Evolutionary conservation across 2,888 invertebrate species (phyloP), one percentile per base, ranked within the genome.

Genomic region (Meiosimyza platycephala): DNA sequence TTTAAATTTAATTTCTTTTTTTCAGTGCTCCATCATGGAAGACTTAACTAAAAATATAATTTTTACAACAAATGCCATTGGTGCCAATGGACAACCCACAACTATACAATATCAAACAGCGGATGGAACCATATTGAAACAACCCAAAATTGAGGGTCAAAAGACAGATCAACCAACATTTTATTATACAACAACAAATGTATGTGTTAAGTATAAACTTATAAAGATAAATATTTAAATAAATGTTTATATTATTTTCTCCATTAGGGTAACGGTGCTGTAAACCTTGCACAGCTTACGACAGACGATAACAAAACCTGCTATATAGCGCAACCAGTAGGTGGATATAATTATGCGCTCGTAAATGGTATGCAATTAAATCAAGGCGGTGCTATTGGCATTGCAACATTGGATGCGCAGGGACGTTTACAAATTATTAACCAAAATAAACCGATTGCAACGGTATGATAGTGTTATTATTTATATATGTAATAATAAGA

Each of bases 331-430:
- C 93, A 93, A 81, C 93, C 93, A 6, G 91, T 93, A 80, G 91
- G 92, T 67, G 91, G 92, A 64, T 87, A 87, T 71, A 95, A 95
- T 84, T 95, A 95, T 89, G 94, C 95, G 4, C 88, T 95, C 78
- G 91, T 93, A 65, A 95, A 95, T 87, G 95, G 95, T 86, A 95
- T 95, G 93, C 93, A 94, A 80, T 89, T 95, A 74, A 85, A 85
- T 74, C 90, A 90, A 71, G 91, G 91, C 82, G 90, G 91, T 13
- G 85, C 87, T 9, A 84, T 87, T 13, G 87, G 87, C 16, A 86
- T 87, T 40, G 87, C 87, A 50, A 87, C 87, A 7, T 82, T 87
- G 47, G 87, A 87, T 78, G 85, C 86, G 22, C 87, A 87, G 75
- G 87, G 87, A 60, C 83, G 87, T 51, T 79, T 88, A 64, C 87